phyloP scores from a whole-genome alignment of 2,113 vertebrate genomes.

The Lamprologus speciosus region DNA sequence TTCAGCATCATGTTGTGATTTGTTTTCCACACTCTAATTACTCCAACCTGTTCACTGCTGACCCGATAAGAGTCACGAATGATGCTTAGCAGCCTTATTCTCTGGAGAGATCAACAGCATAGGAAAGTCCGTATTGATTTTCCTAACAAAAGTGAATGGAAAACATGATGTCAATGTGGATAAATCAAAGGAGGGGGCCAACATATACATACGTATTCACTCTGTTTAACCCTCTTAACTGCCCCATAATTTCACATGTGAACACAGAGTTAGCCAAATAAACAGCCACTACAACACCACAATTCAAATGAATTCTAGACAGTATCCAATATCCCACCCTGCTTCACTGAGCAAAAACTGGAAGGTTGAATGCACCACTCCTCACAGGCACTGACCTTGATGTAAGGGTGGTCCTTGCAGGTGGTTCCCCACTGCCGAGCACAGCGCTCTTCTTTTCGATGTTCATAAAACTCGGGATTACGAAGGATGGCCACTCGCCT shows the following conservation, averaged over 20 bases:
- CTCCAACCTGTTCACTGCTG: slow-evolving; percentile 12
- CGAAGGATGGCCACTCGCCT: slow-evolving; percentile 88
- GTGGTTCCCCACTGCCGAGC: slow-evolving; percentile 95
- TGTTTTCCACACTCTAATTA: slow-evolving; percentile 21
- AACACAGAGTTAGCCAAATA: neutral
- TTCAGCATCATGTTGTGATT: slow-evolving; percentile 15
- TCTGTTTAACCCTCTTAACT: slow-evolving; percentile 18
- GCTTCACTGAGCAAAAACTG: neutral
- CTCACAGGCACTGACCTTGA: slow-evolving; percentile 76
- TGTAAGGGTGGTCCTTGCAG: slow-evolving; percentile 94
- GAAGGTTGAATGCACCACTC: neutral
- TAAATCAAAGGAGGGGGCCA: neutral
- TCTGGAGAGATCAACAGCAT: neutral
- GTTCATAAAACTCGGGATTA: slow-evolving; percentile 92
- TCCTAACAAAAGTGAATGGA: neutral
- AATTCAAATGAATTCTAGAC: neutral
- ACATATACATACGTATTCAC: neutral
- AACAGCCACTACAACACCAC: neutral
- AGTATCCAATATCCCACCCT: neutral
- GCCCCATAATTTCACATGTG: neutral
- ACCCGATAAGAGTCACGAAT: slow-evolving; percentile 3
- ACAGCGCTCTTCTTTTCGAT: slow-evolving; percentile 94
- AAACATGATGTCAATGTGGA: neutral
- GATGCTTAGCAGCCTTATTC: slow-evolving; percentile 1
- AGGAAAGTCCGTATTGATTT: slow-evolving; percentile 5